Conservation (phyloP, 2,888 invertebrate species). For the Rhingia campestris region DNA sequence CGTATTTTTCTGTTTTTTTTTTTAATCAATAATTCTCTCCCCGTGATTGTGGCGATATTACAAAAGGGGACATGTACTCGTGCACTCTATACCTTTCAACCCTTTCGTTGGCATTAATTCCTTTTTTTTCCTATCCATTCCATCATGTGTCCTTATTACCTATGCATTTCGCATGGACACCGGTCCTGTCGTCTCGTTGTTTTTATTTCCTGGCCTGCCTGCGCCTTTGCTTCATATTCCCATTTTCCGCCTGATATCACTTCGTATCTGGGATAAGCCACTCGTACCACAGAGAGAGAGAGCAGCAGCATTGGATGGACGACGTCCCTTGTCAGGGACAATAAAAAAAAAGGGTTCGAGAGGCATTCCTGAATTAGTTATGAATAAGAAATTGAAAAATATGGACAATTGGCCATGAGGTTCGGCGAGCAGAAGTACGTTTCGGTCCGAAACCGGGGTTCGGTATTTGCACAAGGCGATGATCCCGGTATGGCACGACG, state of each 20-base stretch:
- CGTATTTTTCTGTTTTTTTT: slow-evolving; percentile 32
- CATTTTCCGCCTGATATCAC: slow-evolving; percentile 73
- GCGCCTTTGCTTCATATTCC: slow-evolving; percentile 59
- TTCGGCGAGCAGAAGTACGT: slow-evolving; percentile 21
- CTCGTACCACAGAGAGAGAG: slow-evolving; percentile 17
- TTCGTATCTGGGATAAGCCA: slow-evolving; percentile 66
- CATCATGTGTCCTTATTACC: slow-evolving; percentile 73
- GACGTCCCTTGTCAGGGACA: slow-evolving; percentile 38
- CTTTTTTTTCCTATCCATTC: slow-evolving; percentile 34
- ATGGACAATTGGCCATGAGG: slow-evolving; percentile 75
- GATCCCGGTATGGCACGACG: slow-evolving; percentile 51
- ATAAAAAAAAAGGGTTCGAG: slow-evolving; percentile 66
- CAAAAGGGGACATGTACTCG: slow-evolving; percentile 69
- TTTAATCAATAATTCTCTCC: slow-evolving; percentile 66
- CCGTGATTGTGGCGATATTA: slow-evolving; percentile 72
- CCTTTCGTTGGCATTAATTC: slow-evolving; percentile 65
- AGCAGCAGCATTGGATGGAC: slow-evolving; percentile 27
- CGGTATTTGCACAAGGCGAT: slow-evolving; percentile 63
- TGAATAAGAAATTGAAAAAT: slow-evolving; percentile 75
- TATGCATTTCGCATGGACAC: slow-evolving; percentile 70
- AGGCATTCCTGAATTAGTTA: slow-evolving; percentile 74
- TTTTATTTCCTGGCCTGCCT: slow-evolving; percentile 64
- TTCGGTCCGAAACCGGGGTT: neutral
- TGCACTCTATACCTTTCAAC: slow-evolving; percentile 55
- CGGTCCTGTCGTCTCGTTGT: slow-evolving; percentile 52